These are phyloP conservation scores for Xanthorhoe spadicearia DNA, from an alignment of 2,888 invertebrate genomes.

Conservation along the genomic window DNA sequence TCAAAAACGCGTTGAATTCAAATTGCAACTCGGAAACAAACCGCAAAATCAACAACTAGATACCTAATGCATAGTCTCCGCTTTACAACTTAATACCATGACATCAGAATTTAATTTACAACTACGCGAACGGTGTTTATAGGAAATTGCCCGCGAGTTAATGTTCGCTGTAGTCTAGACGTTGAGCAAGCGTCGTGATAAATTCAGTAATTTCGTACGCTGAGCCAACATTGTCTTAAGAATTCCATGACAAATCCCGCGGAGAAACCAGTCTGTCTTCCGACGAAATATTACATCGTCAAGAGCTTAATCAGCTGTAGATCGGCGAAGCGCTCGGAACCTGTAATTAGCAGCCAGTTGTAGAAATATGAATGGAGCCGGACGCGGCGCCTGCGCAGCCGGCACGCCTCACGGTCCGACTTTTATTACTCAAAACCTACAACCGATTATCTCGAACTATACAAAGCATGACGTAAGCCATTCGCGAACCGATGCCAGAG, in stretches of 20 bases:
- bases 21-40: slow-evolving; percentile 47
- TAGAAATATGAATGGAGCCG: slow-evolving; percentile 75
- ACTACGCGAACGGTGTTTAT: slow-evolving; percentile 62
- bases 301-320: slow-evolving; percentile 73
- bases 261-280: slow-evolving; percentile 50
- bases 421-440: slow-evolving; percentile 47
- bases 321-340: slow-evolving; percentile 57
- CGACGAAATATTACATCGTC: slow-evolving; percentile 66
- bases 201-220: slow-evolving; percentile 52
- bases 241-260: slow-evolving; percentile 31
- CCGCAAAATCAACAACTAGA: slow-evolving; percentile 48
- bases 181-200: slow-evolving; percentile 44
- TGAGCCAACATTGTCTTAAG: slow-evolving; percentile 45
- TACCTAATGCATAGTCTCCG: slow-evolving; percentile 52
- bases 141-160: slow-evolving; percentile 55
- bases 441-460: slow-evolving; percentile 36
- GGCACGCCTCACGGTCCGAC: slow-evolving; percentile 55
- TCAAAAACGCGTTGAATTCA: slow-evolving; percentile 42
- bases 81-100: slow-evolving; percentile 66
- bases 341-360: slow-evolving; percentile 77
- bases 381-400: slow-evolving; percentile 57
- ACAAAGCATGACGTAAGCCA: slow-evolving; percentile 36
- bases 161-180: slow-evolving; percentile 34
- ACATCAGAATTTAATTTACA: slow-evolving; percentile 75
- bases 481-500: slow-evolving; percentile 37